phyloP scores from a whole-genome alignment of 2,113 vertebrate genomes.

The Elaphurus davidianus region DNA sequence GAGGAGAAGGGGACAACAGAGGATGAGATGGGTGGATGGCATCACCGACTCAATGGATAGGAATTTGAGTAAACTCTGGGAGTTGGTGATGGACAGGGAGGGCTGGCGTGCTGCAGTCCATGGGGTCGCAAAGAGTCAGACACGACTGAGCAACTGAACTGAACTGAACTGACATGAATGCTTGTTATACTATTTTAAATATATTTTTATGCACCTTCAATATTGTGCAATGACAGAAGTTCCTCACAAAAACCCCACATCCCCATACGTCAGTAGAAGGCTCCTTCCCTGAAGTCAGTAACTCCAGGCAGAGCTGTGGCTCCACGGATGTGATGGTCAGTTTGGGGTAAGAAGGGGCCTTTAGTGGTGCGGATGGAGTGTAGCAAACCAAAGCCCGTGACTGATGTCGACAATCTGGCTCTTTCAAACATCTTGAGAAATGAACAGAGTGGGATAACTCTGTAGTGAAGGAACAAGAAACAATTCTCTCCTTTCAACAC shows the following conservation, averaged over 20 bases:
- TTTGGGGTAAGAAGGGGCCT: neutral
- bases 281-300: neutral
- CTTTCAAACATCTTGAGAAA: neutral
- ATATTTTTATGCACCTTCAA: neutral
- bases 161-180: neutral
- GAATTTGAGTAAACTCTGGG: neutral
- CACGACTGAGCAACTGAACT: neutral
- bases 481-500: neutral
- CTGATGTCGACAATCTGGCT: neutral
- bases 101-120: fast-evolving
- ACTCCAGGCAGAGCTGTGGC: neutral
- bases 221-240: neutral
- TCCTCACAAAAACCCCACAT: neutral
- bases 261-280: neutral
- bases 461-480: neutral
- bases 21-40: neutral
- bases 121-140: fast-evolving
- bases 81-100: neutral
- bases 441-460: neutral
- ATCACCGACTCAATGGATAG: neutral
- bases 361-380: neutral
- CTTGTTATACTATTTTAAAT: neutral
- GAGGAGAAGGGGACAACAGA: neutral
- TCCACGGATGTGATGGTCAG: neutral
- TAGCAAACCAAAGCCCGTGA: neutral